Percentiles rank a stretch among this genome's conserved stretches.
phyloP scores from a whole-genome alignment of 2,797 vertebrate genomes.

The Ctenopoma multispine region DNA sequence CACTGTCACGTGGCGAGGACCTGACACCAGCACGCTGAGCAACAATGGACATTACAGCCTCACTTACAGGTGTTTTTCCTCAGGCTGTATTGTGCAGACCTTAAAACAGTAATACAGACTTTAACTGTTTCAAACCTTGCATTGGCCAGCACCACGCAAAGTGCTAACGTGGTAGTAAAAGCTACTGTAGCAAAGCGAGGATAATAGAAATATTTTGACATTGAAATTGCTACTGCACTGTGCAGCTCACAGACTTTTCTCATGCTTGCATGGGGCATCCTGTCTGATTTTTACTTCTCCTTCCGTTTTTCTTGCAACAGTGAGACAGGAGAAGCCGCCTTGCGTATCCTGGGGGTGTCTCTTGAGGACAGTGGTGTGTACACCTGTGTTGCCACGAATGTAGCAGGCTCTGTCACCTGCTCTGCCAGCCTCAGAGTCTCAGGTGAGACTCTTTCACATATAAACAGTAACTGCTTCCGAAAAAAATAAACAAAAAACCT shows the following conservation, averaged over 20 bases:
- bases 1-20: slow-evolving; percentile 94
- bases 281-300: not conserved
- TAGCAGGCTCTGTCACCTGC: slow-evolving; percentile 90
- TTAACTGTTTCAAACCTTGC: not conserved
- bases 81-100: not conserved
- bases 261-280: not conserved
- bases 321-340: slow-evolving; percentile 92
- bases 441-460: slow-evolving; percentile 82
- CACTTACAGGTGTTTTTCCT: slow-evolving; percentile 86
- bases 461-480: not conserved
- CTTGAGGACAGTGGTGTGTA: slow-evolving; percentile 93
- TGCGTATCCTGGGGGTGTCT: slow-evolving; percentile 90
- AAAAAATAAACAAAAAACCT: not conserved
- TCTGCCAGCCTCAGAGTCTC: slow-evolving; percentile 92
- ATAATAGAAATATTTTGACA: not conserved
- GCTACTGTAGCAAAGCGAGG: not conserved
- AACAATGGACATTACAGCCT: slow-evolving; percentile 91
- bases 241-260: not conserved
- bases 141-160: not conserved
- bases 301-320: slow-evolving; percentile 71
- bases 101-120: not conserved
- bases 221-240: not conserved
- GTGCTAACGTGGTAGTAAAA: not conserved
- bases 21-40: slow-evolving; percentile 89
- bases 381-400: slow-evolving; percentile 92